Evolutionary conservation across 2,797 vertebrate genomes (phyloP).

Genomic region (Siniperca scherzeri): DNA sequence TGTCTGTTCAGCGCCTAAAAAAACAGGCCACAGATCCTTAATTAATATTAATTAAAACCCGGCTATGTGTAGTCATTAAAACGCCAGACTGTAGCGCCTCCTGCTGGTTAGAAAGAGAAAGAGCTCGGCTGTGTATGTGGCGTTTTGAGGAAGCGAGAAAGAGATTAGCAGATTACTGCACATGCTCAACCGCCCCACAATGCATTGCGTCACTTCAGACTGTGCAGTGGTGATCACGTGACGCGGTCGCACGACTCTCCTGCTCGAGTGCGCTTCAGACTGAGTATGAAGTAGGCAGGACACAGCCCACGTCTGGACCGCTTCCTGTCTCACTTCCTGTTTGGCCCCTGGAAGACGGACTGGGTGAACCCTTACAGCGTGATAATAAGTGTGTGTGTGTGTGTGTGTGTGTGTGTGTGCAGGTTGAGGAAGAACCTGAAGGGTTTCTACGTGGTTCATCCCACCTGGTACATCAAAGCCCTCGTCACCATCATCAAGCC

Average conservation of each 20-base stretch:
- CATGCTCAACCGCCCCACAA: too few species aligned
- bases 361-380: slow-evolving; percentile 1
- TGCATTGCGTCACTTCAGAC: too few species aligned
- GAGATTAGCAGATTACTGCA: too few species aligned
- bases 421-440: slow-evolving; percentile 89
- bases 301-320: background rate
- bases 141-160: too few species aligned
- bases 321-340: slow-evolving; percentile 42
- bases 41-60: too few species aligned
- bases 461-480: slow-evolving; percentile 88
- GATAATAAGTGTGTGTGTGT: slow-evolving; percentile 4
- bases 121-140: too few species aligned
- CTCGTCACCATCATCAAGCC: slow-evolving; percentile 87
- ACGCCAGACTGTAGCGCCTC: background rate
- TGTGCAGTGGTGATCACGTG: too few species aligned
- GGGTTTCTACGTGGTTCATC: slow-evolving; percentile 86
- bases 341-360: slow-evolving; percentile 18
- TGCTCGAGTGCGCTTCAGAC: too few species aligned
- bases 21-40: too few species aligned
- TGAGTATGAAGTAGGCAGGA: too few species aligned
- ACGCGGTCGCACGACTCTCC: too few species aligned
- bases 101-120: background rate
- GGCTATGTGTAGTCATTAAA: background rate
- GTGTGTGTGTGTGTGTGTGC: slow-evolving; percentile 30
- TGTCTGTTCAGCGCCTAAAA: too few species aligned